Conservation (phyloP, 2,797 vertebrate species). For the Helicolenus hilgendorfi region DNA sequence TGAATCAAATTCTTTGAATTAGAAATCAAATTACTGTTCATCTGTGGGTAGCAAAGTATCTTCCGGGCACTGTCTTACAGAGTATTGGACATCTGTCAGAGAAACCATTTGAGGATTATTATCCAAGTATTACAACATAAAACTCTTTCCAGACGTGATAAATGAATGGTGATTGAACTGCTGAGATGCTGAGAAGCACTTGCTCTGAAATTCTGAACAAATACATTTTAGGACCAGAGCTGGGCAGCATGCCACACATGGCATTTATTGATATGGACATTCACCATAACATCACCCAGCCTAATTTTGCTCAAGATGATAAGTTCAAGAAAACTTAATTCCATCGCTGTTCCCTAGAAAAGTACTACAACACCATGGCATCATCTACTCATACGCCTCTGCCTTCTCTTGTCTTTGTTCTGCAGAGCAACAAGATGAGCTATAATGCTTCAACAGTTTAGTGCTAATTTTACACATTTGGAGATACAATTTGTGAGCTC, state of each 20-base stretch:
- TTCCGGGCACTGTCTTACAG: neutral
- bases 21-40: neutral
- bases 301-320: neutral
- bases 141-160: neutral
- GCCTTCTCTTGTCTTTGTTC: neutral
- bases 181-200: neutral
- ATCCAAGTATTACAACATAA: neutral
- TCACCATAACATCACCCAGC: neutral
- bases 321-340: neutral
- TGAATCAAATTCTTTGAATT: neutral
- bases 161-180: neutral
- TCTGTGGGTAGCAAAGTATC: neutral
- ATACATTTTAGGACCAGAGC: neutral
- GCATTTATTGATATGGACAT: neutral
- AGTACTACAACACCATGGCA: neutral
- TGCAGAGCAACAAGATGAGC: neutral
- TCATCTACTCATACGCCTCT: neutral
- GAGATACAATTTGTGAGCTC: neutral
- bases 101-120: neutral
- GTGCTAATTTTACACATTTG: neutral
- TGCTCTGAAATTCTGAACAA: neutral
- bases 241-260: neutral
- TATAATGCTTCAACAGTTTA: neutral
- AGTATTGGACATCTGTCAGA: constrained; percentile 6
- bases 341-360: neutral